phyloP scores from a whole-genome alignment of 2,113 vertebrate genomes.

The Eolophus roseicapilla region DNA sequence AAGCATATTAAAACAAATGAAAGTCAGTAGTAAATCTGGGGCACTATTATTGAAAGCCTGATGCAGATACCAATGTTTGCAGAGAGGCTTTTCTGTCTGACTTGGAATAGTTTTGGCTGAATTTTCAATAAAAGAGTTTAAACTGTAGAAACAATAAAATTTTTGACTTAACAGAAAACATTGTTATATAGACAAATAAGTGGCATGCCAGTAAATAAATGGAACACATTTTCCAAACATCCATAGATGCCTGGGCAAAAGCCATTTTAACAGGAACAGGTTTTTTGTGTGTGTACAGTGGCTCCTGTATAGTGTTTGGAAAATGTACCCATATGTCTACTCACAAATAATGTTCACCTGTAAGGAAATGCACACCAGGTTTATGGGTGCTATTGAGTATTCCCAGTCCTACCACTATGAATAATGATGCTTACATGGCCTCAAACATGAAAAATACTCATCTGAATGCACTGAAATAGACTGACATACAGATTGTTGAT shows the following conservation, averaged over 20 bases:
- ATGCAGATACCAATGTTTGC: neutral
- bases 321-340: conserved; percentile 65
- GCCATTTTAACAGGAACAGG: conserved; percentile 51
- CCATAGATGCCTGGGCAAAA: conserved; percentile 54
- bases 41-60: conserved; percentile 1
- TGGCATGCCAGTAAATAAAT: conserved; percentile 74
- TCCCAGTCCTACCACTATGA: conserved; percentile 57
- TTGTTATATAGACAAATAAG: conserved; percentile 76
- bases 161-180: conserved; percentile 77
- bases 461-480: conserved; percentile 40
- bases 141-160: conserved; percentile 60
- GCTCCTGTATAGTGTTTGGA: conserved; percentile 36
- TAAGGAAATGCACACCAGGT: conserved; percentile 65
- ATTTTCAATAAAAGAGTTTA: conserved; percentile 47
- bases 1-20: conserved; percentile 35
- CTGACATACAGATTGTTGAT: conserved; percentile 1
- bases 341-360: conserved; percentile 67
- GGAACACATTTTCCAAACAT: conserved; percentile 54
- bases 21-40: conserved; percentile 41
- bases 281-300: neutral
- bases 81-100: neutral
- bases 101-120: conserved; percentile 19
- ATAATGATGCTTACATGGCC: conserved; percentile 62
- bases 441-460: conserved; percentile 56
- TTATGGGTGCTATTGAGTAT: conserved; percentile 65